These are phyloP conservation scores for Vulpes lagopus DNA, from an alignment of 2,113 vertebrate genomes.

Conservation along the genomic window DNA sequence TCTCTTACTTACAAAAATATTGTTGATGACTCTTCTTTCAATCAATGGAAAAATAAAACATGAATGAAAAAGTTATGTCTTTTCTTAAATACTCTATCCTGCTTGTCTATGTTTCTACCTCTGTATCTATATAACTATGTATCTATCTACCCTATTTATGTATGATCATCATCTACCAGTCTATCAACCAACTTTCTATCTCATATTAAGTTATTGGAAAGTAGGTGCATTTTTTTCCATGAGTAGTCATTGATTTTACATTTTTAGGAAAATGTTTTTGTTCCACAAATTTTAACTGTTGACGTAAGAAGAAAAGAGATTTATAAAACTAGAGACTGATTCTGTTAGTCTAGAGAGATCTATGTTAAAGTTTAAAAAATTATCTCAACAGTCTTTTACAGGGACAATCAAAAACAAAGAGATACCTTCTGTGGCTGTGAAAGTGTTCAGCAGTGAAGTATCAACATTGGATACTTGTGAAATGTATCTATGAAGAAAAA, in stretches of 20 bases:
- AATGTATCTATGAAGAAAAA: constrained; percentile 2
- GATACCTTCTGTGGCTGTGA: neutral
- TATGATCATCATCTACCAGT: neutral
- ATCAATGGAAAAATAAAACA: constrained; percentile 8
- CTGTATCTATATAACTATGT: neutral
- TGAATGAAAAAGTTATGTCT: neutral
- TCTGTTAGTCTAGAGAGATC: neutral
- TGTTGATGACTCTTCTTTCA: neutral
- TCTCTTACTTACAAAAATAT: neutral
- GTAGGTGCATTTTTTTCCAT: neutral
- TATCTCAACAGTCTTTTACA: neutral
- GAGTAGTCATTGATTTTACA: neutral
- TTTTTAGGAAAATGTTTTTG: constrained; percentile 26
- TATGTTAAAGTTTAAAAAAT: constrained; percentile 13
- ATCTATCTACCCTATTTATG: neutral
- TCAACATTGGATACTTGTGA: constrained; percentile 4
- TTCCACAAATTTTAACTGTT: neutral
- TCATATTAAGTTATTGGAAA: neutral
- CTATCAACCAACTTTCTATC: neutral
- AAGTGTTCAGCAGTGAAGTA: neutral
- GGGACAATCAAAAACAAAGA: neutral
- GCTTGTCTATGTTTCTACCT: neutral
- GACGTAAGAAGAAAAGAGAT: neutral
- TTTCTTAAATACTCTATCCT: neutral
- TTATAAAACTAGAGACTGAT: constrained; percentile 8